Evolutionary conservation across 2,888 invertebrate genomes (phyloP), one percentile per base, ranked within the genome.

Genomic region (Stenodema calcarata): DNA sequence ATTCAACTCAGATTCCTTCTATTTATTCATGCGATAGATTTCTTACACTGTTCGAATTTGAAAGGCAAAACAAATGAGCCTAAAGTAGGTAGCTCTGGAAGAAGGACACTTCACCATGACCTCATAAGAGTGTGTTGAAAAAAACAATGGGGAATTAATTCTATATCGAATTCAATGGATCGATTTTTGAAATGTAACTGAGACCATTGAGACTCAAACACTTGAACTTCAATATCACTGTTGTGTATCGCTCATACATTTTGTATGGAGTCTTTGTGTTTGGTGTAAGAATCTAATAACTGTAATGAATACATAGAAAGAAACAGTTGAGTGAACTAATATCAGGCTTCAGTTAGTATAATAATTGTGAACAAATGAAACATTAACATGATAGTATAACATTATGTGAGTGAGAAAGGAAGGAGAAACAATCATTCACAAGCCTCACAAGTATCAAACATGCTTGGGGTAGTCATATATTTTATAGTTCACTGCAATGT

Each of bases 281-380:
- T 47, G 62, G 88, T 87, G 87, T 88, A 88, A 88, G 88, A 88
- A 87, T 87, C 86, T 70, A 86, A 75, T 86, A 69, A 84, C 76
- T 73, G 69, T 54, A 69, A 88, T 88, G 87, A 88, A 88, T 88
- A 88, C 79, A 88, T 88, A 87, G 86, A 87, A 87, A 87, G 88
- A 87, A 87, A 47, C 69, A 86, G 62, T 86, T 73, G 84, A 86
- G 86, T 87, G 54, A 79, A 78, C 62, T 75, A 41, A 76, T 62
- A 16, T 41, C 62, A 86, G 75, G 82, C 75, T 87, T 87, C 44
- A 82, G 80, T 87, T 83, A 87, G 86, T 87, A 86, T 78, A 87
- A 86, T 75, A 86, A 73, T 84, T 88, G 88, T 88, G 86, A 86
- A 86, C 81, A 87, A 86, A 81, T 81, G 75, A 88, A 87, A 88